Conservation (phyloP, 2,888 invertebrate genomes). For the Ctena decussata region DNA sequence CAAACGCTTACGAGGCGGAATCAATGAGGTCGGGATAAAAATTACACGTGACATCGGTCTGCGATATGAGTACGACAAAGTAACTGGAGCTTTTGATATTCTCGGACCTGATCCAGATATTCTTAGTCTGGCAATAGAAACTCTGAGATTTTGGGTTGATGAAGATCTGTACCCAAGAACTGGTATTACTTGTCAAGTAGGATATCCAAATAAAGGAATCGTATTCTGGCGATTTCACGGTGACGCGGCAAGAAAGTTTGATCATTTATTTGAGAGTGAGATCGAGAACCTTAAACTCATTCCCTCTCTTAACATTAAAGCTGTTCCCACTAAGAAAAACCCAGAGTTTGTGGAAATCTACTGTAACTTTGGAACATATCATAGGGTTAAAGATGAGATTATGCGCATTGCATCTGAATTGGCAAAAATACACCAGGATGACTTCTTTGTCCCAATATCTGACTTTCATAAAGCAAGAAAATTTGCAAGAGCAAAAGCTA, state of each 20-base stretch:
- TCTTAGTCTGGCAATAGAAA: constrained; percentile 52
- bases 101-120: constrained; percentile 62
- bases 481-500: constrained; percentile 50
- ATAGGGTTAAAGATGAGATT: constrained; percentile 49
- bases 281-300: constrained; percentile 46
- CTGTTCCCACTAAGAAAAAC: constrained; percentile 55
- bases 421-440: constrained; percentile 46
- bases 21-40: constrained; percentile 58
- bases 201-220: constrained; percentile 57
- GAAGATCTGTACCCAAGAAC: constrained; percentile 55
- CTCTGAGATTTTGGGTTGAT: constrained; percentile 59
- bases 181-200: constrained; percentile 62
- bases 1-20: constrained; percentile 46
- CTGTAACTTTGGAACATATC: constrained; percentile 54
- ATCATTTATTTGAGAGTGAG: constrained; percentile 56
- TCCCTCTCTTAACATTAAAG: constrained; percentile 54
- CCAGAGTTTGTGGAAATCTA: constrained; percentile 59
- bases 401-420: constrained; percentile 43
- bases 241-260: constrained; percentile 61
- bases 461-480: constrained; percentile 53
- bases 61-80: constrained; percentile 52
- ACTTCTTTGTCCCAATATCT: constrained; percentile 57
- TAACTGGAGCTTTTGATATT: constrained; percentile 36
- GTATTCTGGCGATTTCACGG: constrained; percentile 66
- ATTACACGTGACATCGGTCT: constrained; percentile 52